Conservation (phyloP, 2,113 vertebrate species). For the Furnarius figulus region DNA sequence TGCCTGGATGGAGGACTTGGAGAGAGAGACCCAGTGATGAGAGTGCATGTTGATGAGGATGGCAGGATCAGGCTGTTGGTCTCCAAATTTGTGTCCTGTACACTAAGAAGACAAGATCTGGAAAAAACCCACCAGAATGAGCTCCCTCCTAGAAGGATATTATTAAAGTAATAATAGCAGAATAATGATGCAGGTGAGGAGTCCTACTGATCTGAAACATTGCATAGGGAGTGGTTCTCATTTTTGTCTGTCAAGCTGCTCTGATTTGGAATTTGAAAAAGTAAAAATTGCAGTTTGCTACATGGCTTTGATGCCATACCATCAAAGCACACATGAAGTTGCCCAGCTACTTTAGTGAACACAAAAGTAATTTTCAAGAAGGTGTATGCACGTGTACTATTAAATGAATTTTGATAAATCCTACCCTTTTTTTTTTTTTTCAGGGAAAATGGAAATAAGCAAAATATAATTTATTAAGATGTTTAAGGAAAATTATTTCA, state of each 20-base stretch:
- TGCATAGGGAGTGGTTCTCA: background rate
- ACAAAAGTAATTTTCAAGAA: background rate
- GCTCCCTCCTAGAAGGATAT: background rate
- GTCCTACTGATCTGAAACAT: background rate
- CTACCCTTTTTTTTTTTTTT: background rate
- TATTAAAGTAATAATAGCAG: background rate
- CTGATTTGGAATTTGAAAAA: background rate
- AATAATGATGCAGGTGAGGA: background rate
- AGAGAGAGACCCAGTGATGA: background rate
- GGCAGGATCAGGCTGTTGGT: background rate
- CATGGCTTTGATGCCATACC: fast-evolving
- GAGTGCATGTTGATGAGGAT: background rate
- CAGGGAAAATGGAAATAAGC: constrained; percentile 81
- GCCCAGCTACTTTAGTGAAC: background rate
- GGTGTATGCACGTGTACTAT: background rate
- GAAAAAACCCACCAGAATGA: background rate
- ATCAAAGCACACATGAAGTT: background rate
- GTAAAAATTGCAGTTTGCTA: background rate
- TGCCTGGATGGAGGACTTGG: background rate
- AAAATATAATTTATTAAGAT: constrained; percentile 82
- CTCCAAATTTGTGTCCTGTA: background rate
- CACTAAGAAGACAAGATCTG: background rate
- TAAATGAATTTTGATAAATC: constrained; percentile 18
- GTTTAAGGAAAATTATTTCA: constrained; percentile 53
- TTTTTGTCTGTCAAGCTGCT: background rate